These are phyloP conservation scores for Schizopygopsis pylzovi DNA, from an alignment of 2,797 vertebrate genomes.

Conservation along the genomic window DNA sequence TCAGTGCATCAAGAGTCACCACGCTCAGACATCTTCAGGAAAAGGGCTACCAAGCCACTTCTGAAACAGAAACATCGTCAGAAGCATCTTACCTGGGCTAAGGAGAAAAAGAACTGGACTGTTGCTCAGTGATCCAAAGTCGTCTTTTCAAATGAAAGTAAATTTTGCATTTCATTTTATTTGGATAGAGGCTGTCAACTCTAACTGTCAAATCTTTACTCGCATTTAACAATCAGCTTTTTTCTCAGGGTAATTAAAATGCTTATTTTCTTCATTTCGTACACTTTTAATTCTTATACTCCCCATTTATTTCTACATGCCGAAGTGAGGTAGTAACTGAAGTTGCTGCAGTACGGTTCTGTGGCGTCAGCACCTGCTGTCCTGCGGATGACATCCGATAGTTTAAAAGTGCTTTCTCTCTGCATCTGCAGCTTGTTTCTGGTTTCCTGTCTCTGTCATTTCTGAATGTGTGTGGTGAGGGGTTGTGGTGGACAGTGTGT, in stretches of 20 bases:
- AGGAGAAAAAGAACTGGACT: too few relatives aligned
- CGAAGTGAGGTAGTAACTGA: background rate
- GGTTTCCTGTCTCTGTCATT: slow-evolving; percentile 44
- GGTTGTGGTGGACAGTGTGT: background rate
- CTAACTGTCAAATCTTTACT: background rate
- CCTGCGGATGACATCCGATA: slow-evolving; percentile 10
- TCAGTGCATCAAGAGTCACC: too few relatives aligned
- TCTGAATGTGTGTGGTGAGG: slow-evolving; percentile 36
- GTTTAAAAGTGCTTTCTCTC: background rate
- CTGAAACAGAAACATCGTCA: too few relatives aligned
- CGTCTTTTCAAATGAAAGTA: too few relatives aligned
- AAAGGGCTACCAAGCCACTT: too few relatives aligned
- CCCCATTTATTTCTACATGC: background rate
- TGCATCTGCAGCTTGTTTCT: slow-evolving; percentile 25
- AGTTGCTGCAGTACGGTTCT: background rate
- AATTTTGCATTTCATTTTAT: background rate
- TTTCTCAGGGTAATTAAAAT: background rate
- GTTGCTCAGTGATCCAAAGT: too few relatives aligned
- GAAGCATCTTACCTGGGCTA: too few relatives aligned
- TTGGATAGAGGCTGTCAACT: background rate
- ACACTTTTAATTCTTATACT: background rate
- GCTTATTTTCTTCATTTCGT: background rate
- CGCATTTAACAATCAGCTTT: background rate
- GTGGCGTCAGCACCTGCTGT: background rate
- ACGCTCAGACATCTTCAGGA: too few relatives aligned